Evolutionary conservation across 2,797 vertebrate genomes (phyloP), one percentile per base, ranked within the genome.

Genomic region (Pampus argenteus): DNA sequence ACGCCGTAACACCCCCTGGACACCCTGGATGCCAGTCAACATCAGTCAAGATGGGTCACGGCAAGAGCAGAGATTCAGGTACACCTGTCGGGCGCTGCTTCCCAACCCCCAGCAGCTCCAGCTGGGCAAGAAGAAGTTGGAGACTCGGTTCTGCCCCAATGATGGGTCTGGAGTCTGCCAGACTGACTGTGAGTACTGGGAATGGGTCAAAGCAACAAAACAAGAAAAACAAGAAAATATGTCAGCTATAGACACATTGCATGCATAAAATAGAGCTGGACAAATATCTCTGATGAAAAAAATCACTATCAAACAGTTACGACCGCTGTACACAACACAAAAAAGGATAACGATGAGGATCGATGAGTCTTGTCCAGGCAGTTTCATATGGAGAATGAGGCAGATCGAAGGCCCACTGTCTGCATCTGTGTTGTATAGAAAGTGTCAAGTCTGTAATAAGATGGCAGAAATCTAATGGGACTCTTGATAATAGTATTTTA

Each of bases 1-100:
- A 42, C 96, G 97, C 23, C 95, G 98, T 61, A 98, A 97, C 91
- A 99, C 98, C 0, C 98, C 98, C 0, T 99, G 98, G 98, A 98
- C 96, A 0, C 96, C 97, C 0, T 99, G 98, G 98, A 96, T 97
- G 94, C 96, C 97, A 0, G 95, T 98, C 54, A 99, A 98, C 36
- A 91, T 97, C 82, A 99, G 97, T 0, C 96, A 92, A 54, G 95
- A 89, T 0, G 97, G 98, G 0, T 95, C 96, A 3, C 95, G 97
- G 10, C 97, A 97, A 77, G 98, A 99, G 89, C 97, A 99, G 93
- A 94, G 98, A 40, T 96, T 96, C 89, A 95, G 98, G 71, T 98
- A 98, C 92, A 99, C 96, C 0, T 99, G 98, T 67, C 93, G 97
- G 1, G 97, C 97, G 0, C 96, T 96, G n/a, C 92, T 99, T 6